A percentile compares a stretch with the other conserved stretches of the same genome.
Conservation (phyloP, 2,797 vertebrate genomes). For the Darevskia mixta region DNA sequence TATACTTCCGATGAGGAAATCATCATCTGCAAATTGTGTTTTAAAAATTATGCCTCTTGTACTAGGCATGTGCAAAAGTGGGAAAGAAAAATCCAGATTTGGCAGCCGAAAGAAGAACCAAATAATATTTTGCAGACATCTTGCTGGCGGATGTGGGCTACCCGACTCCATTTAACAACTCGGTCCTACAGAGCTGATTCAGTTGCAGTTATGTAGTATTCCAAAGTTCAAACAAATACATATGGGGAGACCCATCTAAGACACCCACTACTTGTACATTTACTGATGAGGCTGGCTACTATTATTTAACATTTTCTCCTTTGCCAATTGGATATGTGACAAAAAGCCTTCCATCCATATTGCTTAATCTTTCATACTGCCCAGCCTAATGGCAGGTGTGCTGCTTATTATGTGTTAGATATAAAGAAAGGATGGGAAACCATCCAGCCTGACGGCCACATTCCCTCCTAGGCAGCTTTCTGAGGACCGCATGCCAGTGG, state of each 20-base stretch:
- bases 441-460: too few species aligned
- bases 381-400: neutral
- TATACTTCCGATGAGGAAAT: constrained; percentile 41
- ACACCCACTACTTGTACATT: neutral
- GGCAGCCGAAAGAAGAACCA: neutral
- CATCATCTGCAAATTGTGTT: constrained; percentile 6
- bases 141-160: neutral
- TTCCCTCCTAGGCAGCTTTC: too few species aligned
- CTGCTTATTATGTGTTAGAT: neutral
- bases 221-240: neutral
- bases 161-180: neutral
- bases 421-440: neutral
- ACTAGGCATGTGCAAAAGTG: constrained; percentile 36
- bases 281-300: neutral
- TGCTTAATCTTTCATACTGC: neutral
- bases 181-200: neutral
- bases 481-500: too few species aligned
- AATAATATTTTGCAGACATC: neutral
- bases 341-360: neutral
- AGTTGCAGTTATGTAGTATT: neutral
- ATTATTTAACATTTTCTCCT: neutral
- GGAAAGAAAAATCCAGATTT: constrained; percentile 26
- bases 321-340: neutral
- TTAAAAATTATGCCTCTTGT: neutral
- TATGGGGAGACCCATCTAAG: neutral